Base-by-base conservation (phyloP, 2,797 vertebrate genomes). In the Ibycter americanus region DNA sequence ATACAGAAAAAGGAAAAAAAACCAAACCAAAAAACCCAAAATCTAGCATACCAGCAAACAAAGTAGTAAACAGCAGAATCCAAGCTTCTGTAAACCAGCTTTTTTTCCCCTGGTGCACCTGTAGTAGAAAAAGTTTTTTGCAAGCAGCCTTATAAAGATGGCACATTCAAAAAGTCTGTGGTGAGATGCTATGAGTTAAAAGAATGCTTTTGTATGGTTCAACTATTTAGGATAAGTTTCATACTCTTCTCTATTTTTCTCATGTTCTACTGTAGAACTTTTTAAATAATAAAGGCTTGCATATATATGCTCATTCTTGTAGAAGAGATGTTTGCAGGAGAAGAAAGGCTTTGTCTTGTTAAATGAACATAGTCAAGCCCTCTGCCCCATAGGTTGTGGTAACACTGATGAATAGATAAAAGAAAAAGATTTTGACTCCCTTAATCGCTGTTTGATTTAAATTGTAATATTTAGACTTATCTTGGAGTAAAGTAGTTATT, bases 261-360 rank as follows among this genome's bases (percentile, higher is more conserved):
- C 0, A 1, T 6, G 1, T 83, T 67, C n/a, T 71, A 0, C 29
- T 78, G 12, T 71, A 81, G 20, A 47, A 46, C 21, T 11, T 90
- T 58, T 58, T 19, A 61, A 15, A 14, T 82, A 40, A 19, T 78
- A n/a, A 52, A 85, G 15, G 6, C 8, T 72, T 40, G 4, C 15
- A 22, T 54, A 29, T 44, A 22, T 54, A 29, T 44, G 21, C 13
- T 65, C 2, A 1, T 47, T 84, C 63, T 82, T 0, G 1, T 78
- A 15, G 18, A 67, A 42, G 58, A 82, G 17, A 1, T 40, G 4
- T 81, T 85, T 63, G 40, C 25, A 46, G 32, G 9, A 58, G 25
- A 40, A 58, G 36, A 76, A 62, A n/a, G 18, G 5, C 15, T 65
- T 82, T 67, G 5, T 38, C 31, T 40, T 47, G 8, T 59, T 62